Percentiles rank a stretch among this genome's conserved stretches.
These are phyloP conservation scores for Eilema sororculum DNA, from an alignment of 2,888 invertebrate species.

Conservation along the genomic window DNA sequence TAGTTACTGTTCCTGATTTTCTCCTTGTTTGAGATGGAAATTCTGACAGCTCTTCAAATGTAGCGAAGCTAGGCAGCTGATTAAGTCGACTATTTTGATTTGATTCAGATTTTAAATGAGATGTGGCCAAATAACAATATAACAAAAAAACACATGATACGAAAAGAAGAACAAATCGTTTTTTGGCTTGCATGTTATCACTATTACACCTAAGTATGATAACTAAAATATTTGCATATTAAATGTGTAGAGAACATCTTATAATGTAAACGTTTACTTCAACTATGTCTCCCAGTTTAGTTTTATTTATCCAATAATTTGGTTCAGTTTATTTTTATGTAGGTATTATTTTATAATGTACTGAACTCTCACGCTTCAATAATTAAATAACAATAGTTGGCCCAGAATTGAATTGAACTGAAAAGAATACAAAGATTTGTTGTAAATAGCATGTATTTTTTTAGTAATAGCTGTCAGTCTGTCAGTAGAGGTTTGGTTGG, in stretches of 20 bases:
- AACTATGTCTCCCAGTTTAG: not conserved
- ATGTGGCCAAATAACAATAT: constrained; percentile 71
- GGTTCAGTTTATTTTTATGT: too few relatives aligned
- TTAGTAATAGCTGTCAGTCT: too few relatives aligned
- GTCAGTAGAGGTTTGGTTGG: too few relatives aligned
- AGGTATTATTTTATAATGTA: too few relatives aligned
- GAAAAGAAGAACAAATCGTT: constrained; percentile 74
- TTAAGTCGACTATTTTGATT: constrained; percentile 62
- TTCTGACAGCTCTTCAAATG: constrained; percentile 75
- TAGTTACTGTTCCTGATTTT: constrained; percentile 70
- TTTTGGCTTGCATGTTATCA: constrained; percentile 78
- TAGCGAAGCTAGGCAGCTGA: constrained; percentile 74
- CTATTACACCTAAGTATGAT: not conserved
- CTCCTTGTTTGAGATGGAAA: constrained; percentile 69
- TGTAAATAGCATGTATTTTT: too few relatives aligned
- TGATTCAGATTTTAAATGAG: constrained; percentile 81
- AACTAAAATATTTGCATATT: not conserved
- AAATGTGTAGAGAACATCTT: not conserved
- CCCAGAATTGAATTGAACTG: too few relatives aligned
- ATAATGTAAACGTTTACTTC: not conserved
- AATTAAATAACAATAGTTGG: too few relatives aligned
- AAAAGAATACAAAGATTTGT: too few relatives aligned
- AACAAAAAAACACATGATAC: constrained; percentile 66
- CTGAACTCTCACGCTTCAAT: too few relatives aligned
- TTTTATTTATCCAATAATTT: too few relatives aligned